Evolutionary conservation across 2,888 invertebrate species (phyloP), one percentile per base, ranked within the genome.

Genomic region (Thumatha senex): DNA sequence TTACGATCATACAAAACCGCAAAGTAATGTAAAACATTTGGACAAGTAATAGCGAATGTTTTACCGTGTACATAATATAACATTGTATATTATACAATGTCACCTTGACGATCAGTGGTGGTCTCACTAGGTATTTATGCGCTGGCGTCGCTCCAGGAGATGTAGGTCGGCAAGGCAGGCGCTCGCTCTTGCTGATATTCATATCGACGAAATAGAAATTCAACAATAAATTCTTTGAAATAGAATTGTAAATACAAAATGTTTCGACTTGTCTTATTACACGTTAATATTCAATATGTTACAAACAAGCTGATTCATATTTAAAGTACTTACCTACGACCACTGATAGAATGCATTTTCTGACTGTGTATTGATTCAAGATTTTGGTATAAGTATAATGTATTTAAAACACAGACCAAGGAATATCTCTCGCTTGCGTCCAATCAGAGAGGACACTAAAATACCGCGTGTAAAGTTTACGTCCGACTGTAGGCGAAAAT

Each of bases 81-180:
- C n/a, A 5, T 5, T 5, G 18, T 24, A 5, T 24, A 24, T 62
- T 58, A 65, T 62, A 72, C 78, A 77, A 79, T 76, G 83, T 85
- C 85, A 85, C 85, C 85, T 86, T 86, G 83, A 69, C 72, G 71
- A 67, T 70, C 65, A 68, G 72, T 71, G 68, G 66, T 68, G 74
- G 63, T 71, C 68, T 67, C 66, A 63, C 70, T 73, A 67, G 73
- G 80, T 82, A 82, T 84, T 81, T 82, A 76, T 69, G 78, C 72
- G 70, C 77, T 86, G 87, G 86, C 86, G 65, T 43, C 31, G 55
- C 38, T 82, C 87, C 87, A 87, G 74, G 54, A 64, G 76, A 86
- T 81, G 73, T 86, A 82, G 86, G 85, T 80, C 82, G 80, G 51
- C 59, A 70, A 69, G 52, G 65, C 63, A 24, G 62, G 67, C 63